Percentiles rank a stretch among this genome's conserved stretches.
Conservation (phyloP, 2,113 vertebrate genomes). For the Chionodraco myersi region DNA sequence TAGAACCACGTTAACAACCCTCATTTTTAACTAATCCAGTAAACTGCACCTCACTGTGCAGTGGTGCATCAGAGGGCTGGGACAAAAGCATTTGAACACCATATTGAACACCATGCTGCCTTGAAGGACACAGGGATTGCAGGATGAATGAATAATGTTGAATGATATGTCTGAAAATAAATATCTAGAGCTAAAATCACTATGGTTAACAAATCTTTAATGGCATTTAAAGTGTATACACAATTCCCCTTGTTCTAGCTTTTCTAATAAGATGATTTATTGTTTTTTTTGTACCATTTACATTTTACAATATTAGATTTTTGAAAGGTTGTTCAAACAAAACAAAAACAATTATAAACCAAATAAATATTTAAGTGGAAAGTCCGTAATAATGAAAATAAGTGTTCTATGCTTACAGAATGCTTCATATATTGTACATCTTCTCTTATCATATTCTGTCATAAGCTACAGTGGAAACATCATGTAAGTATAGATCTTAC, state of each 20-base stretch:
- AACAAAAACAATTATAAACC: neutral
- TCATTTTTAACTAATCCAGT: neutral
- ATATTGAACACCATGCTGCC: neutral
- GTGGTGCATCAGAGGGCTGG: neutral
- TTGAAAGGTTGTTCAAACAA: neutral
- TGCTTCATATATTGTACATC: neutral
- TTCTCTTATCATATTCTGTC: neutral
- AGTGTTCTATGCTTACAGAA: neutral
- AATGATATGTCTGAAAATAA: neutral
- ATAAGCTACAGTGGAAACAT: neutral
- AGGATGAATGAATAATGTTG: neutral
- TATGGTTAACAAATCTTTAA: neutral
- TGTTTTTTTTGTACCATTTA: neutral
- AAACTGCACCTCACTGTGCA: neutral
- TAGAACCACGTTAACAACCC: neutral
- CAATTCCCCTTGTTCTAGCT: neutral
- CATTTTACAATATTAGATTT: neutral
- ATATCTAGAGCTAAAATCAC: neutral
- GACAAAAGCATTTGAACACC: too few species aligned
- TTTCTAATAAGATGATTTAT: neutral
- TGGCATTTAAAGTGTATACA: neutral
- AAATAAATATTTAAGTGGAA: neutral
- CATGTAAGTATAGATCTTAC: slow-evolving; percentile 85
- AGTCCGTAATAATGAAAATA: neutral
- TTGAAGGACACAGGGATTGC: neutral